Conservation (phyloP, 2,797 vertebrate species). For the Hozukius guyotensis region DNA sequence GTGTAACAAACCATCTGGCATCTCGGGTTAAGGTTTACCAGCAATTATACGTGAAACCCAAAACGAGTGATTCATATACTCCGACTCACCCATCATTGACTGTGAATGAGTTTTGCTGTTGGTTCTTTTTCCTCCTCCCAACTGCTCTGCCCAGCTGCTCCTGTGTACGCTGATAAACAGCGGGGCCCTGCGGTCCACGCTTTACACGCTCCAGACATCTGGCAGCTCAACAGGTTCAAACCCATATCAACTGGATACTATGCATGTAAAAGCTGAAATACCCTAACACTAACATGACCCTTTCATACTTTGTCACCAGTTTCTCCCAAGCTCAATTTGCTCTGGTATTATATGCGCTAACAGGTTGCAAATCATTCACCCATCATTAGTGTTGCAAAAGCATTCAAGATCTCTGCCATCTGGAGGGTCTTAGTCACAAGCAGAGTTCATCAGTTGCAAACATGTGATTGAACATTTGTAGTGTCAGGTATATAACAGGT, state of each 20-base stretch:
- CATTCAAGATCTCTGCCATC: slow-evolving; percentile 25
- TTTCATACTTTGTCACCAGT: not conserved
- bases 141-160: slow-evolving; percentile 35
- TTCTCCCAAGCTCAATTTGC: slow-evolving; percentile 5
- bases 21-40: too few species aligned
- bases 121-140: slow-evolving; percentile 3
- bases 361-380: slow-evolving; percentile 41
- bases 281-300: not conserved
- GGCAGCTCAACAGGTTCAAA: slow-evolving; percentile 37
- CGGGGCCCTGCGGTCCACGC: not conserved
- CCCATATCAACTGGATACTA: not conserved
- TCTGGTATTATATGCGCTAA: not conserved
- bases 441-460: slow-evolving; percentile 22
- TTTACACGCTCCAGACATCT: slow-evolving; percentile 25
- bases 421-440: slow-evolving; percentile 19
- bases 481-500: not conserved
- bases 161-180: slow-evolving; percentile 16
- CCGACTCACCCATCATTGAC: slow-evolving; percentile 13
- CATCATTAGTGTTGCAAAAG: slow-evolving; percentile 15
- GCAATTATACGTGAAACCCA: slow-evolving; percentile 1
- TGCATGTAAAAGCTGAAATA: not conserved
- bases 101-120: slow-evolving; percentile 7
- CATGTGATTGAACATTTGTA: not conserved
- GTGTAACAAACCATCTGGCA: too few species aligned
- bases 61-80: slow-evolving; percentile 20